These are phyloP conservation scores for Phataginus tricuspis DNA, from an alignment of 2,797 vertebrate genomes.

Conservation along the genomic window DNA sequence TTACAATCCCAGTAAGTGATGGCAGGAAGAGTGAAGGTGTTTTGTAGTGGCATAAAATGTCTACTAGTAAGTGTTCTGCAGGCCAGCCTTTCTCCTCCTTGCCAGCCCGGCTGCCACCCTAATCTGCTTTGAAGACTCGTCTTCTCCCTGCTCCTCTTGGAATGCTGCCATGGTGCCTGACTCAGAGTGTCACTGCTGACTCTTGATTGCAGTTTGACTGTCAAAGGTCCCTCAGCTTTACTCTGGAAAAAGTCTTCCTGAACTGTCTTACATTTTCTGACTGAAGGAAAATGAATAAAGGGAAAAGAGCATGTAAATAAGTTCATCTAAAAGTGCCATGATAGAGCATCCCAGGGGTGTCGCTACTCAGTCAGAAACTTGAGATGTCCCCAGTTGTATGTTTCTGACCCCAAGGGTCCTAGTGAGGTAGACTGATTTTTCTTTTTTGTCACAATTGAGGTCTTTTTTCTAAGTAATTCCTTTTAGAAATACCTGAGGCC, in stretches of 20 bases:
- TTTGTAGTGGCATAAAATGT: neutral
- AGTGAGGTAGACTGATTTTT: neutral
- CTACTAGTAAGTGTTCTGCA: neutral
- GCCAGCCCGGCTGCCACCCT: neutral
- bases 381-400: neutral
- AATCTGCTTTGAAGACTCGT: neutral
- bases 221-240: neutral
- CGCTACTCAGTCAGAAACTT: neutral
- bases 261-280: neutral
- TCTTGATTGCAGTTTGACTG: neutral
- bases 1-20: neutral
- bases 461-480: neutral
- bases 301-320: neutral
- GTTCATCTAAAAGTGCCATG: neutral
- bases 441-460: neutral
- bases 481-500: neutral
- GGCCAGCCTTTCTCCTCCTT: neutral
- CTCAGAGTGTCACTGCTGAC: neutral
- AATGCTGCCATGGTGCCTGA: neutral
- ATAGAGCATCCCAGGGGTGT: neutral
- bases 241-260: neutral
- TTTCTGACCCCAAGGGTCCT: neutral
- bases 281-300: neutral
- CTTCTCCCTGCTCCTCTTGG: neutral
- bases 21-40: neutral